Evolutionary conservation across 2,888 invertebrate species (phyloP), one percentile per base, ranked within the genome.

Genomic region (Liposcelis brunnea): DNA sequence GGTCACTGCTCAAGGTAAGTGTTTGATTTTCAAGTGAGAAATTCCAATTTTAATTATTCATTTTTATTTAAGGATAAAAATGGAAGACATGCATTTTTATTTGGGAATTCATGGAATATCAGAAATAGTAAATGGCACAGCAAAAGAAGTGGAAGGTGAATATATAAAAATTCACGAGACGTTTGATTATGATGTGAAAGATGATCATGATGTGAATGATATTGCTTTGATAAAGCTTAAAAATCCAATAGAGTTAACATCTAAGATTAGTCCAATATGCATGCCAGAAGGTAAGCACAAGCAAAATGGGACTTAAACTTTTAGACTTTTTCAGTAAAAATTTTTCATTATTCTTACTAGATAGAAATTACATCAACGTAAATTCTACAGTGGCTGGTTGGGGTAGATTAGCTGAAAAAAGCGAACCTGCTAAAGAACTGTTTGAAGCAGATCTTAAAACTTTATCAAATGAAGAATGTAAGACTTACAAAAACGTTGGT

Each of bases 351-450:
- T n/a, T n/a, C n/a, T n/a, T n/a, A n/a, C n/a, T n/a, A n/a, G n/a
- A n/a, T n/a, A n/a, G n/a, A n/a, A n/a, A n/a, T n/a, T n/a, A n/a
- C n/a, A n/a, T n/a, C n/a, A n/a, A n/a, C n/a, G n/a, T n/a, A n/a
- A n/a, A n/a, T n/a, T n/a, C n/a, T 2, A 74, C 78, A 16, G 86
- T 81, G 1, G 70, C 85, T 1, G 89, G 90, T 12, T 89, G 90
- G 90, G 90, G 90, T 1, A 84, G 87, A 1, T 65, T 85, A 12
- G 76, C 80, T 48, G 89, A 89, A 61, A 82, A 83, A 54, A 89
- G 87, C 7, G 81, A 81, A 55, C 81, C 86, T 0, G 81, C 85
- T 0, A 85, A 86, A 55, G 69, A 80, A 10, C 68, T 90, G 18
- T 81, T 83, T 56, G 81, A 86, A 61, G 89, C 89, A 1, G 81